These are phyloP conservation scores for Exaiptasia diaphana DNA, from an alignment of 64 coral and sea anemone species.

Conservation along the genomic window DNA sequence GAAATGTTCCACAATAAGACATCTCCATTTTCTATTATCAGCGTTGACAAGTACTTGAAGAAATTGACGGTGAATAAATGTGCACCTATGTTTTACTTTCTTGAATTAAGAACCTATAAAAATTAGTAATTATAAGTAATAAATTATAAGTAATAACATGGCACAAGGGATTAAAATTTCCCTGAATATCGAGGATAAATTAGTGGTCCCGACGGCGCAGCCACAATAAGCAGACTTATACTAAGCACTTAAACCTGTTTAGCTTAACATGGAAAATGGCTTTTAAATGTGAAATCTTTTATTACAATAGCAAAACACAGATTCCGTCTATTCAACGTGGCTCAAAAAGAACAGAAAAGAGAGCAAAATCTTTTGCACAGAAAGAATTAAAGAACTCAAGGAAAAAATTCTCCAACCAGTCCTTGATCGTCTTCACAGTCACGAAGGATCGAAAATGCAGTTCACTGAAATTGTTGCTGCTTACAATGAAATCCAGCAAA, in stretches of 20 bases:
- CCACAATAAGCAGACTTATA: not conserved
- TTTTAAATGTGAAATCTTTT: not conserved
- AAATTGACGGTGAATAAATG: conserved; percentile 59
- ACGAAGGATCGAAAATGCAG: not conserved
- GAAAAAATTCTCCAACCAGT: not conserved
- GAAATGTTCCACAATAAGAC: conserved; percentile 23
- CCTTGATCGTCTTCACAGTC: not conserved
- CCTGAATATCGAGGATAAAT: not conserved
- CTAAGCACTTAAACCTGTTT: not conserved
- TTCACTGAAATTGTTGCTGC: not conserved
- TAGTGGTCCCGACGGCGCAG: not conserved
- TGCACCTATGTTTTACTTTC: no score
- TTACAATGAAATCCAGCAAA: not conserved
- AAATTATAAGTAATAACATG: no score
- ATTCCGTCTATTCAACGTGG: not conserved
- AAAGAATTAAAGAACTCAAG: not conserved
- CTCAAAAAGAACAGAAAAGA: not conserved
- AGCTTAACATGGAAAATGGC: not conserved
- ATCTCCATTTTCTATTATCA: conserved; percentile 23
- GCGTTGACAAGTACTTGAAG: conserved; percentile 44
- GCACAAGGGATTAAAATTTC: no score
- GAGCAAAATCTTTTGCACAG: not conserved
- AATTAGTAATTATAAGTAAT: no score
- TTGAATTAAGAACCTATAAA: no score
- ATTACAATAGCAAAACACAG: not conserved